These are phyloP conservation scores for Neogale vison DNA, from an alignment of 2,113 vertebrate genomes.

Conservation along the genomic window DNA sequence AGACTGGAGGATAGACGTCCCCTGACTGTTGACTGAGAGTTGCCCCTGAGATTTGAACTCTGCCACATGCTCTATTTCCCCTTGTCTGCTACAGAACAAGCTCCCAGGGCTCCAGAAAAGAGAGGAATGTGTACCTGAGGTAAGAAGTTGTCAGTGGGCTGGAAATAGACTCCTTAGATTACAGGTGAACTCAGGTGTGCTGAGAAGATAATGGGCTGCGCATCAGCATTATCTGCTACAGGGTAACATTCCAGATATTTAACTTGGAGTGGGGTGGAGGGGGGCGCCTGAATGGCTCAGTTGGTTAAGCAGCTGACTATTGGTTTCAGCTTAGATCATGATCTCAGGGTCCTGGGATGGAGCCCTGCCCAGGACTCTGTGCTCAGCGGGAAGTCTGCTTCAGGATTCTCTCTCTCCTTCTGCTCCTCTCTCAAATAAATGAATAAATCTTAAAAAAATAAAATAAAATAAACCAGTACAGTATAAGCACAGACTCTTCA, in stretches of 20 bases:
- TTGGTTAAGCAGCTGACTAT: background rate
- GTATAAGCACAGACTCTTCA: background rate
- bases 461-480: background rate
- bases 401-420: background rate
- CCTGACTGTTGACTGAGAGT: background rate
- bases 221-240: background rate
- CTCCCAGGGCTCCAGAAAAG: background rate
- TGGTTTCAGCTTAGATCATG: background rate
- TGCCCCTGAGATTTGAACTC: background rate
- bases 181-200: background rate
- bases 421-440: background rate
- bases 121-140: background rate
- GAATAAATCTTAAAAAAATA: background rate
- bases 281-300: background rate
- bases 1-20: background rate
- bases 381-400: background rate
- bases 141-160: background rate
- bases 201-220: background rate
- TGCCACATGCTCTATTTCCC: background rate
- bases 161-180: background rate
- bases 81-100: background rate
- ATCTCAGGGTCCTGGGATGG: background rate
- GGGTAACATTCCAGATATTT: background rate
- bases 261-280: background rate
- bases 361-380: background rate